phyloP scores from a whole-genome alignment of 2,113 vertebrate genomes.

The Vulpes lagopus region DNA sequence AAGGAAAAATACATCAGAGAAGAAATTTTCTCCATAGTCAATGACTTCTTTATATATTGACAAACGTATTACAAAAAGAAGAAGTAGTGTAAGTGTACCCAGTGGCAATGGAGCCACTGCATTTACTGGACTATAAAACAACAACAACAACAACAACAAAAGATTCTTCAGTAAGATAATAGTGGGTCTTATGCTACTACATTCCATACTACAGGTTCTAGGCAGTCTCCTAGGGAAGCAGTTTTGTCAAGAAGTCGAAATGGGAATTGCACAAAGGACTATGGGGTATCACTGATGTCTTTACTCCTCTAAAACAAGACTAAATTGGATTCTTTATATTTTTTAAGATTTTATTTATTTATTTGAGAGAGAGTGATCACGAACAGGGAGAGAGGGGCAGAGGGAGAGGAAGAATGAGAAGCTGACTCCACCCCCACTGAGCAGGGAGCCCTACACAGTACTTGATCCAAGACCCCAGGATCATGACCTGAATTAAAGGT shows the following conservation, averaged over 20 bases:
- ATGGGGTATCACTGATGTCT: accelerated
- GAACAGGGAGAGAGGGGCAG: no score
- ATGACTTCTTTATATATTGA: not conserved
- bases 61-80: not conserved
- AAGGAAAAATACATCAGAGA: not conserved
- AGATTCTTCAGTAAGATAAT: not conserved
- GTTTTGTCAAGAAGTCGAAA: not conserved
- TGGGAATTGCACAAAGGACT: not conserved
- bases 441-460: no score
- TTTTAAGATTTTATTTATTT: no score
- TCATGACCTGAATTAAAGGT: no score
- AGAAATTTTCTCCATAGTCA: not conserved
- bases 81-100: not conserved
- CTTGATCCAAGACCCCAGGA: no score
- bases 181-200: not conserved
- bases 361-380: no score
- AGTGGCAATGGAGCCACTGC: not conserved
- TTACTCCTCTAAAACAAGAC: not conserved
- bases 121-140: not conserved
- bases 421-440: no score
- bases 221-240: not conserved
- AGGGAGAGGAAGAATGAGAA: no score
- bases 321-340: not conserved
- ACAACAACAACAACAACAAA: not conserved
- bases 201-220: not conserved